Evolutionary conservation across 2,797 vertebrate species (phyloP).

Genomic region (Sternotherus odoratus): DNA sequence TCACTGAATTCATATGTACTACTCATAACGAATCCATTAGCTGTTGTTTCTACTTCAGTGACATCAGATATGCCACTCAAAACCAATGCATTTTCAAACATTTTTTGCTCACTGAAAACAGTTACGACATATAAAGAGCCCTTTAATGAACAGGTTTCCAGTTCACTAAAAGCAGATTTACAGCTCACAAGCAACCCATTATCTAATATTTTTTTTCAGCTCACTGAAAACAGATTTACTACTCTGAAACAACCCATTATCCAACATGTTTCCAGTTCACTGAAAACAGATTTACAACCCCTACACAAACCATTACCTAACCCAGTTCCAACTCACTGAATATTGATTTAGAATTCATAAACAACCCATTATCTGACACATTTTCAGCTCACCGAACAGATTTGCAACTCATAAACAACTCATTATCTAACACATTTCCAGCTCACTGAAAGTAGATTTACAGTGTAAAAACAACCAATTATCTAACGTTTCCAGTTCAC

Average conservation of each 20-base stretch:
- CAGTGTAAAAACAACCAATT: slow-evolving; percentile 82
- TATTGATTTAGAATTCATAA: slow-evolving; percentile 87
- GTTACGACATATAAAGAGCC: slow-evolving; percentile 61
- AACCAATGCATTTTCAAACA: slow-evolving; percentile 37
- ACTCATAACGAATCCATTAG: slow-evolving; percentile 34
- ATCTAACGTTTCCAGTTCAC: slow-evolving; percentile 79
- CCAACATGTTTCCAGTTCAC: slow-evolving; percentile 82
- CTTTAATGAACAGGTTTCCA: slow-evolving; percentile 76
- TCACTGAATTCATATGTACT: slow-evolving; percentile 33
- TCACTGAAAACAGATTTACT: slow-evolving; percentile 83
- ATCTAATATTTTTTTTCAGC: slow-evolving; percentile 79
- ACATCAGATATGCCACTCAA: slow-evolving; percentile 54
- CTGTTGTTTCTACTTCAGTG: slow-evolving; percentile 41
- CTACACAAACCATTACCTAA: slow-evolving; percentile 83
- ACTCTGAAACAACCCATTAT: slow-evolving; percentile 81
- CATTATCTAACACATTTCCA: slow-evolving; percentile 77
- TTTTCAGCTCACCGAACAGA: slow-evolving; percentile 81
- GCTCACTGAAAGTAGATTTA: slow-evolving; percentile 80
- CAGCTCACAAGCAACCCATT: slow-evolving; percentile 77
- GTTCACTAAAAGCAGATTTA: slow-evolving; percentile 81
- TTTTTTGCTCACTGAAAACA: slow-evolving; percentile 42
- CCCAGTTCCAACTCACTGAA: slow-evolving; percentile 84
- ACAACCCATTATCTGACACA: slow-evolving; percentile 84
- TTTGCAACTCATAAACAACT: slow-evolving; percentile 79
- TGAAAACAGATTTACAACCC: slow-evolving; percentile 83